A percentile compares a stretch with the other conserved stretches of the same genome.
Conservation (phyloP, 2,113 vertebrate species). For the Platichthys stellatus region DNA sequence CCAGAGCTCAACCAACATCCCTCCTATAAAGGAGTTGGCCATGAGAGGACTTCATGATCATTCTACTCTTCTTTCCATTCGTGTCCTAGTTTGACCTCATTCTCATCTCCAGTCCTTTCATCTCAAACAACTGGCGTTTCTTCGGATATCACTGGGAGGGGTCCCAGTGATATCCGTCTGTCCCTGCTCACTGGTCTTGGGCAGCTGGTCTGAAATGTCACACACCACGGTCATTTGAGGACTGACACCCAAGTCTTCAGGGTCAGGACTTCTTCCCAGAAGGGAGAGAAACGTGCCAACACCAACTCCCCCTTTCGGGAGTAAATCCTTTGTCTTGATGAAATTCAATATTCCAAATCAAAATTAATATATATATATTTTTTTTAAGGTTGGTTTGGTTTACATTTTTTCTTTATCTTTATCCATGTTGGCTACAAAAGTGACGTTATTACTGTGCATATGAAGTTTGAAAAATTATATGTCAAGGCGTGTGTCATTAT, state of each 20-base stretch:
- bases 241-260: neutral
- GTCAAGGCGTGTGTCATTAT: too few species aligned
- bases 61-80: neutral
- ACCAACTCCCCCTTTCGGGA: neutral
- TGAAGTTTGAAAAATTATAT: too few species aligned
- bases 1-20: neutral
- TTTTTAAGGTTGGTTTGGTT: too few species aligned
- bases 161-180: neutral
- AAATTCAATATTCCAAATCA: too few species aligned
- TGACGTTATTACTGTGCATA: too few species aligned
- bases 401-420: too few species aligned
- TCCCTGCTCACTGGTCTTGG: neutral
- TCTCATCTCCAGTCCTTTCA: neutral
- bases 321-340: too few species aligned
- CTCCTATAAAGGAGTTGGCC: neutral
- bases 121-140: neutral
- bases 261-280: neutral
- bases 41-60: neutral
- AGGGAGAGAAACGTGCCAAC: neutral
- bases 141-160: too few species aligned
- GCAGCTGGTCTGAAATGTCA: constrained; percentile 46
- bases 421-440: neutral
- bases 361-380: too few species aligned
- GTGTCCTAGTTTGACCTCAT: neutral
- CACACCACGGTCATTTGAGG: constrained; percentile 26